Evolutionary conservation across 2,113 vertebrate species (phyloP), one percentile per base, ranked within the genome.

Genomic region (Paradoxurus hermaphroditus): DNA sequence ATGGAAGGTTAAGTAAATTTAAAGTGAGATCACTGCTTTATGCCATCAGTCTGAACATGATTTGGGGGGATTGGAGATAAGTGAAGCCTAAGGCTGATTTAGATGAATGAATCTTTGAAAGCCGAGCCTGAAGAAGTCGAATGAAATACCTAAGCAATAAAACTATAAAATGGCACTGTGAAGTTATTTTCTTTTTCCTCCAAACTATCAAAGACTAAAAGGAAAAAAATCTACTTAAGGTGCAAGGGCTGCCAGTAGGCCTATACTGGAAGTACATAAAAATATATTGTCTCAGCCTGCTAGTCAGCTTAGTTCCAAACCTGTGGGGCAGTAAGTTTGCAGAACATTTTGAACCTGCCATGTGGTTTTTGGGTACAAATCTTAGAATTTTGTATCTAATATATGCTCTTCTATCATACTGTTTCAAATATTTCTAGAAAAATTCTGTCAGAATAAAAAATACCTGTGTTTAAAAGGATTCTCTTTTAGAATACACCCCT

Each of bases 1-100:
- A 92, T 92, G 84, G 88, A 97, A 96, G 94, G 96, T 92, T 96
- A 98, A 97, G 70, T 92, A 97, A 98, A 98, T 97, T 97, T 97
- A 95, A 98, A 95, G 97, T 95, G 75, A 98, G 95, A 97, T 96
- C 94, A 88, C 59, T 96, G 85, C 81, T 98, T 96, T 97, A 94
- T 97, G 92, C 51, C 75, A 95, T 96, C 21, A 9, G 70, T 94
- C 51, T 90, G 83, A 97, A 95, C 95, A 96, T 96, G 97, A 97
- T 97, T 98, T 98, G 79, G 65, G 29, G 39, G 81, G 79, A 96
- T 51, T 96, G 88, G 75, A 97, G 84, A 75, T 92, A 98, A 96
- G 94, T 96, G 90, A 90, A 95, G 90, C 94, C 95, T 92, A 88
- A 92, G 98, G 94, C 87, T 97, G 92, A 97, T 96, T 97, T 94